Conservation (phyloP, 2,113 vertebrate genomes). For the Petrocephalus microphthalmus region DNA sequence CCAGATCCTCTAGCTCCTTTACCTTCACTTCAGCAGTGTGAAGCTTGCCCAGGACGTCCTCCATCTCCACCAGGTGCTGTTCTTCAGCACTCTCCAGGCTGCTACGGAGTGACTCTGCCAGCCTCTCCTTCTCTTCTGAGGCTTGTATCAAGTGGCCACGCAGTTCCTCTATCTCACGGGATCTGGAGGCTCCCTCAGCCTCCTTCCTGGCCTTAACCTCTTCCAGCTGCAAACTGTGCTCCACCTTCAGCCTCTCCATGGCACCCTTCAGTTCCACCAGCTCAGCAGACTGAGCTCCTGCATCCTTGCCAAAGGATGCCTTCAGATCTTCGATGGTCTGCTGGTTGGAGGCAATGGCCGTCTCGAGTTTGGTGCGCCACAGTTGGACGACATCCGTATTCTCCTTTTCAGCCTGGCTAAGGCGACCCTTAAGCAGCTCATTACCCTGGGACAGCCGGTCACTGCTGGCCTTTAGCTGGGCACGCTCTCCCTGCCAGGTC, state of each 20-base stretch:
- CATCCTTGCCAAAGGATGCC: constrained; percentile 72
- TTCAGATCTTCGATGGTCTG: constrained; percentile 83
- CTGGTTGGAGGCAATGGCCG: constrained; percentile 75
- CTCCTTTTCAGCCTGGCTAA: constrained; percentile 77
- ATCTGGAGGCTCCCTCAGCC: constrained; percentile 50
- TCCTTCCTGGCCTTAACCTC: constrained; percentile 57
- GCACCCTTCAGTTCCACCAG: constrained; percentile 72
- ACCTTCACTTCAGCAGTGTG: constrained; percentile 81
- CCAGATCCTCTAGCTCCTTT: constrained; percentile 80
- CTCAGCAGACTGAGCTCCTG: constrained; percentile 65
- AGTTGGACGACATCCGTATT: constrained; percentile 66
- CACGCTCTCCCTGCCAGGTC: constrained; percentile 60
- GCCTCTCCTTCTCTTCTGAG: constrained; percentile 74
- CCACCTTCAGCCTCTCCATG: constrained; percentile 70
- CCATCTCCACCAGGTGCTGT: constrained; percentile 96
- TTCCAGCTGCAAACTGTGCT: constrained; percentile 67
- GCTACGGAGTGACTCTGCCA: constrained; percentile 67
- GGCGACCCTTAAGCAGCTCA: constrained; percentile 70
- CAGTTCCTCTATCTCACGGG: constrained; percentile 62
- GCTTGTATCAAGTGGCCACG: constrained; percentile 57
- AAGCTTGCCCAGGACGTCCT: constrained; percentile 85
- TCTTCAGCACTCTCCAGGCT: constrained; percentile 80
- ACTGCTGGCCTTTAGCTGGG: constrained; percentile 60
- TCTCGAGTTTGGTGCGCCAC: constrained; percentile 80
- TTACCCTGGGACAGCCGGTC: constrained; percentile 75